phyloP scores from a whole-genome alignment of 2,888 invertebrate genomes.

The Drosophila flavopinicola region DNA sequence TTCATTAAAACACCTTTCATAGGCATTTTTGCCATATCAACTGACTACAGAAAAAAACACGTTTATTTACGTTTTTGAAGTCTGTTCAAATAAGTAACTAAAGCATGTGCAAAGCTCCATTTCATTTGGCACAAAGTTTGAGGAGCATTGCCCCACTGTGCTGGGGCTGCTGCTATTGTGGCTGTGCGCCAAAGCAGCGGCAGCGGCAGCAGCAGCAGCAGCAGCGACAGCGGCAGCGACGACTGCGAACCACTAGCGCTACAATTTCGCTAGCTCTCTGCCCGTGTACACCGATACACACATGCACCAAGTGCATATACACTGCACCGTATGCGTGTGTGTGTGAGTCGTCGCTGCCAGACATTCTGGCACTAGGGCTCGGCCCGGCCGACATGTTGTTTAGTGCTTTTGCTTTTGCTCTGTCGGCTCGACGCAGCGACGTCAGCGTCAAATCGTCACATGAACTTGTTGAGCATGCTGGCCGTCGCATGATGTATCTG shows the following conservation, averaged over 20 bases:
- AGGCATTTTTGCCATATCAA: too few relatives aligned
- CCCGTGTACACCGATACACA: conserved; percentile 49
- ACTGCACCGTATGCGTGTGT: conserved; percentile 27
- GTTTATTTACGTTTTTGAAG: too few relatives aligned
- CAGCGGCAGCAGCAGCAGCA: conserved; percentile 18
- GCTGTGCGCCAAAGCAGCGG: conserved; percentile 44
- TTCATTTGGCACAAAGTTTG: too few relatives aligned
- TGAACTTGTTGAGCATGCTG: conserved; percentile 70
- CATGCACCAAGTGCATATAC: conserved; percentile 27
- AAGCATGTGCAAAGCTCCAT: too few relatives aligned
- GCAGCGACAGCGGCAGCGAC: conserved; percentile 22
- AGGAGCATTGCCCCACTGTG: conserved; percentile 55
- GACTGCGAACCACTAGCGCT: conserved; percentile 63
- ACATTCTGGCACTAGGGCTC: conserved; percentile 83
- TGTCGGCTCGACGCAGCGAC: conserved; percentile 44
- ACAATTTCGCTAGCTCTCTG: conserved; percentile 75
- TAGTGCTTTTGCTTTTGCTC: conserved; percentile 50
- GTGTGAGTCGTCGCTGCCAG: conserved; percentile 76
- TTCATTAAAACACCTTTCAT: too few relatives aligned
- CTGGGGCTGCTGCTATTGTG: conserved; percentile 50
- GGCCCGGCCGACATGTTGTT: conserved; percentile 50
- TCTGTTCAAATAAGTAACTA: too few relatives aligned
- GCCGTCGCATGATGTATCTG: conserved; percentile 19
- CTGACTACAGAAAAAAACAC: too few relatives aligned
- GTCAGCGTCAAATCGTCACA: conserved; percentile 55